A percentile compares a stretch with the other conserved stretches of the same genome.
These are phyloP conservation scores for Panulirus ornatus DNA, from an alignment of 1,140 invertebrate species.

Conservation along the genomic window DNA sequence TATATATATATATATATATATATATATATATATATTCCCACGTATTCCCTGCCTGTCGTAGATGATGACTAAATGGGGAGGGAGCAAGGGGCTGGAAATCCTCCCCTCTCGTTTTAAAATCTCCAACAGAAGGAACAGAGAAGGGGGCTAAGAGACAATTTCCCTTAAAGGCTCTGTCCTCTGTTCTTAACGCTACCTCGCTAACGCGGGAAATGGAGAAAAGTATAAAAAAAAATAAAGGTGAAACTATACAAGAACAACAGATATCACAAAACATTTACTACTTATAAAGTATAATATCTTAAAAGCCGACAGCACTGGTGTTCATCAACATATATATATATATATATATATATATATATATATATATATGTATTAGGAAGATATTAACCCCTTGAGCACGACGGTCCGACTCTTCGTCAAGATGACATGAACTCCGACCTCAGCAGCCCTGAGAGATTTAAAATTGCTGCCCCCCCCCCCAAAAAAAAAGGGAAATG, in stretches of 20 bases:
- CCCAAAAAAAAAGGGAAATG: neutral
- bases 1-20: conserved; percentile 36
- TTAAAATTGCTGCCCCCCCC: neutral
- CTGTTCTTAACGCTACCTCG: too few relatives aligned
- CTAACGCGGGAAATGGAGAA: too few relatives aligned
- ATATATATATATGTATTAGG: conserved; percentile 17
- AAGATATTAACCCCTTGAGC: neutral
- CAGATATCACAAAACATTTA: neutral
- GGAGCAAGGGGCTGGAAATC: too few relatives aligned
- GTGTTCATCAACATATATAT: neutral
- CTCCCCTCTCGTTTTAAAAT: too few relatives aligned
- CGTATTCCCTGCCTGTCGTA: too few relatives aligned
- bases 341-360: neutral
- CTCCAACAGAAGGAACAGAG: too few relatives aligned
- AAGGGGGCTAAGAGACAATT: too few relatives aligned
- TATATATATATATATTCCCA: too few relatives aligned
- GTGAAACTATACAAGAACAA: neutral
- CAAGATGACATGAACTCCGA: neutral
- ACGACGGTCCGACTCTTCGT: neutral
- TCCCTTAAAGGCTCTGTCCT: too few relatives aligned
- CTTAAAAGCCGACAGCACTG: too few relatives aligned
- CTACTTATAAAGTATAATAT: neutral
- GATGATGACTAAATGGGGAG: too few relatives aligned
- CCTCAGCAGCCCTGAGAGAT: too few relatives aligned
- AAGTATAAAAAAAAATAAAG: neutral